phyloP scores from a whole-genome alignment of 2,797 vertebrate species.

The Poecilia velifera region DNA sequence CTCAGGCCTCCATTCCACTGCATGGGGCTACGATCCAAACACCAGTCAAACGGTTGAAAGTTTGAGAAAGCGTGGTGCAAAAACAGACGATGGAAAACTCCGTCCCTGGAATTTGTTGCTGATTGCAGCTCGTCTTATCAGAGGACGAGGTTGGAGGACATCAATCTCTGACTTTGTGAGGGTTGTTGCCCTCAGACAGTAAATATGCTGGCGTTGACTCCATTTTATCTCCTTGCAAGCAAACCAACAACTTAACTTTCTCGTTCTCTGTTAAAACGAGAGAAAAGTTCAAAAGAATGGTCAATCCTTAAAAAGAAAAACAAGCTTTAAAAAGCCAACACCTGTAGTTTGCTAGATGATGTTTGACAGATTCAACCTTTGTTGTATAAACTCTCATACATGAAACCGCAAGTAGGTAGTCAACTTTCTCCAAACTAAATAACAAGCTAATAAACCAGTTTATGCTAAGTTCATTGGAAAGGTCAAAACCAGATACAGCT shows the following conservation, averaged over 20 bases:
- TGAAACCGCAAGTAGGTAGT: neutral
- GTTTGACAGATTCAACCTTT: neutral
- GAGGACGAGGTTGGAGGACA: neutral
- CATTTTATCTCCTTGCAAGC: neutral
- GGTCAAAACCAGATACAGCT: neutral
- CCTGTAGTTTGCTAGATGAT: neutral
- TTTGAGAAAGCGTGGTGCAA: neutral
- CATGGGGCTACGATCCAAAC: neutral
- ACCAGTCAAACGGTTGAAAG: neutral
- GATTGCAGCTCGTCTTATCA: neutral
- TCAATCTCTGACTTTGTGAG: neutral
- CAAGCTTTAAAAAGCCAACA: neutral
- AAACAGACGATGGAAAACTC: neutral
- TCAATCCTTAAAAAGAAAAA: neutral
- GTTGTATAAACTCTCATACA: neutral
- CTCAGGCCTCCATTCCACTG: neutral
- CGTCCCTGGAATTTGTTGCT: neutral
- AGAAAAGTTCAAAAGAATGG: neutral
- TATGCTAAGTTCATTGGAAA: neutral
- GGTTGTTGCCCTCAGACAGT: neutral
- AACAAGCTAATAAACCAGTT: neutral
- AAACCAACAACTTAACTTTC: neutral
- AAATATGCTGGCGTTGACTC: neutral
- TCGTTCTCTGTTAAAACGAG: neutral
- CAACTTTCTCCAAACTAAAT: neutral